Percentiles rank a stretch among this genome's conserved stretches.
Conservation (phyloP, 2,797 vertebrate species). For the Arrhamphus sclerolepis region DNA sequence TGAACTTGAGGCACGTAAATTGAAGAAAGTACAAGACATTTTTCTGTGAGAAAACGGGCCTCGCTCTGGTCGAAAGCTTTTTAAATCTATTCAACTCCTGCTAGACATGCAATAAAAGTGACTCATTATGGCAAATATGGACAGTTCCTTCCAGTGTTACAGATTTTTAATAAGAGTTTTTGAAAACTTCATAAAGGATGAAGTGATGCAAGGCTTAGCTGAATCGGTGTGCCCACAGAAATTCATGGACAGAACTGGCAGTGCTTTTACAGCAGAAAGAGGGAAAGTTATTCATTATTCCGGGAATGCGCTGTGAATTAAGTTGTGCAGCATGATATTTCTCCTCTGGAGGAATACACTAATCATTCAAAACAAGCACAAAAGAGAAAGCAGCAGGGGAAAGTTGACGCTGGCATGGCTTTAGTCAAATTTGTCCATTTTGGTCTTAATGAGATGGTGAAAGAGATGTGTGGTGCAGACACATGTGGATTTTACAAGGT, state of each 20-base stretch:
- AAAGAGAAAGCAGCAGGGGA: constrained; percentile 26
- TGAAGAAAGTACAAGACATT: too few species aligned
- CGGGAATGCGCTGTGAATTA: background rate
- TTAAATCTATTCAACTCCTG: too few species aligned
- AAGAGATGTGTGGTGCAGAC: constrained; percentile 32
- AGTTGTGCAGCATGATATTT: constrained; percentile 8
- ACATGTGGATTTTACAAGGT: constrained; percentile 31
- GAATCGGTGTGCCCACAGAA: background rate
- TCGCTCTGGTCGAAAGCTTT: too few species aligned
- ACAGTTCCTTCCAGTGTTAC: too few species aligned
- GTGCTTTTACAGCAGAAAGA: background rate
- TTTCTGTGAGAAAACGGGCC: too few species aligned
- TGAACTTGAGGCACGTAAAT: too few species aligned
- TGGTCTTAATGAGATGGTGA: constrained; percentile 44
- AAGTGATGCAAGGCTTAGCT: background rate
- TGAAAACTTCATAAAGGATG: too few species aligned
- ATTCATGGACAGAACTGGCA: background rate
- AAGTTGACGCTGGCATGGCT: constrained; percentile 20
- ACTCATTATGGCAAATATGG: too few species aligned
- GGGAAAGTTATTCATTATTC: constrained; percentile 15
- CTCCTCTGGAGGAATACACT: constrained; percentile 2
- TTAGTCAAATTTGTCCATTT: constrained; percentile 26
- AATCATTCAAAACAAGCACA: constrained; percentile 25
- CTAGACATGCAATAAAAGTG: too few species aligned
- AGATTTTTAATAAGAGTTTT: too few species aligned